Base-by-base conservation (phyloP, 2,888 invertebrate species). In the Diarsia rubi region DNA sequence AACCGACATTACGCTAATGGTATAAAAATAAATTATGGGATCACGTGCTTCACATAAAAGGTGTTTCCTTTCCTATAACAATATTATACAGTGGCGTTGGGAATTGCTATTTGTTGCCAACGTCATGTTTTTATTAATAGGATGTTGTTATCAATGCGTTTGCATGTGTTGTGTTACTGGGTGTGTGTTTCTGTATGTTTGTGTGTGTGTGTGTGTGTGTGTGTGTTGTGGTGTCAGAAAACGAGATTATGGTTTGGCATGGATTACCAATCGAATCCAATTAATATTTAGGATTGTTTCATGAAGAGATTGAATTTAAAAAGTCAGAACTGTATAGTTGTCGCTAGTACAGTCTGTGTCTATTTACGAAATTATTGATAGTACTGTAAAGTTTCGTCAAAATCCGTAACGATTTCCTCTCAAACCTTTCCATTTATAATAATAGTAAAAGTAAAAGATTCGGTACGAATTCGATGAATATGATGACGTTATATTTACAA, bases 71-170 rank as follows among this genome's bases (percentile, higher is more conserved):
- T 60, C 52, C 59, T 75, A 49, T 49, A 73, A 31, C 37, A 66
- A 54, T 49, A 78, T 67, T 57, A 69, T 27, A n/a, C n/a, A n/a
- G 31, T 60, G 31, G 47, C 52, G 63, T 67, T 54, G n/a, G 37
- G 42, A 62, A 73, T 66, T 73, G n/a, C 6, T 67, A 44, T 57
- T 54, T 24, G 14, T 67, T n/a, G 16, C 27, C 31, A 14, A 60
- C 75, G 37, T 75, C 44, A 75, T 62, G 47, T 42, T 80, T 54
- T 62, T 47, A 63, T 47, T 64, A 67, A 59, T 76, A 76, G 44
- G 47, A 71, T 42, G 21, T 42, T 64, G 57, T 63, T 63, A 75
- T 80, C 80, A 79, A 76, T 71, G n/a, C 62, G 64, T 64, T 62
- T 76, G 69, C 47, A 27, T 69, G 49, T 59, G 42, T 63, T 27